These are phyloP conservation scores for Stomatorhinus walkeri DNA, from an alignment of 2,797 vertebrate genomes.

Conservation along the genomic window DNA sequence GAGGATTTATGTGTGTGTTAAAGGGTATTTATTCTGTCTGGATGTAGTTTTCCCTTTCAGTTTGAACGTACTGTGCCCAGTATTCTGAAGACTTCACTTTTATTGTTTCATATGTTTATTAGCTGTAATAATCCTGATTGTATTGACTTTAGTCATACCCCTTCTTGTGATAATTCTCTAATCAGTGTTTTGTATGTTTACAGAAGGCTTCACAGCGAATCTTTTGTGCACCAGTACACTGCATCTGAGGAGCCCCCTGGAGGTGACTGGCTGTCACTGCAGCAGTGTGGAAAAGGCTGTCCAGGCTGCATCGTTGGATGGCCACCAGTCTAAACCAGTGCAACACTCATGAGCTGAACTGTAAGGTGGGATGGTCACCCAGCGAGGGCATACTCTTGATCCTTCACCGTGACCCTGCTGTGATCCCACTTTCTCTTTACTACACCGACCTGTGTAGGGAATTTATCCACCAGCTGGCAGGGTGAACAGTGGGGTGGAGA, in stretches of 20 bases:
- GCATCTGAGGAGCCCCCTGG: background rate
- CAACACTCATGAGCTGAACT: conserved; percentile 1
- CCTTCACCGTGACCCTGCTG: too few relatives aligned
- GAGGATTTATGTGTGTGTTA: background rate
- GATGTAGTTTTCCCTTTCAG: background rate
- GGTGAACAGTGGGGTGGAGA: conserved; percentile 44
- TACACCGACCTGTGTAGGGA: conserved; percentile 39
- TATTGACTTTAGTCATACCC: background rate
- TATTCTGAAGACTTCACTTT: background rate
- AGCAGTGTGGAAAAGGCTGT: background rate
- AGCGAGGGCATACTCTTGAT: background rate
- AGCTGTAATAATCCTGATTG: background rate
- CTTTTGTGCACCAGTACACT: background rate
- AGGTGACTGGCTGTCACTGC: background rate
- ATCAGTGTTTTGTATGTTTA: background rate
- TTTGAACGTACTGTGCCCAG: background rate
- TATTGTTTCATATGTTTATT: background rate
- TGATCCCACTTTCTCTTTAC: background rate
- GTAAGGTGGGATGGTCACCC: conserved; percentile 2
- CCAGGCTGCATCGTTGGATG: background rate
- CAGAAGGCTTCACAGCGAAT: background rate
- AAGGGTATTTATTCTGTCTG: background rate
- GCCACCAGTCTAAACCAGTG: conserved; percentile 8
- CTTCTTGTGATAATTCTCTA: background rate
- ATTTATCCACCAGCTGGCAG: conserved; percentile 37